phyloP scores from a whole-genome alignment of 2,888 invertebrate species.

The Stenchaetothrips biformis region DNA sequence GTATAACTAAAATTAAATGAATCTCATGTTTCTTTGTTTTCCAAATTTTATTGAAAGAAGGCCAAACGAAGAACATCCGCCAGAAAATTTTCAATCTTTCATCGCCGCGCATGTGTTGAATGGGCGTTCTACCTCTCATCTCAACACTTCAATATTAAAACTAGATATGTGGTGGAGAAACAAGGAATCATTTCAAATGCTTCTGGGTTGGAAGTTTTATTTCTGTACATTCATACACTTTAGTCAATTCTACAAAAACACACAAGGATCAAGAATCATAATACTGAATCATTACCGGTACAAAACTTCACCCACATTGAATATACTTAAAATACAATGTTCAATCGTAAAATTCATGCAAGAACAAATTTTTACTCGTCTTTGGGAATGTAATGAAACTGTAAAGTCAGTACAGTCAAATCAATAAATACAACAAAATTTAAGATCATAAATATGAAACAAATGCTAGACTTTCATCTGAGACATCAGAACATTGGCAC shows the following conservation, averaged over 20 bases:
- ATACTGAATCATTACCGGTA: constrained; percentile 16
- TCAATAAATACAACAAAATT: not conserved
- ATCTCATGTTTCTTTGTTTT: not conserved
- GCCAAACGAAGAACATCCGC: too few species aligned
- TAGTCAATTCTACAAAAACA: not conserved
- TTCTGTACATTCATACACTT: not conserved
- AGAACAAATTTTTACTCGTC: not conserved
- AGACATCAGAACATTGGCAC: not conserved
- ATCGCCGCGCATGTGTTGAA: too few species aligned
- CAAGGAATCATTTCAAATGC: too few species aligned
- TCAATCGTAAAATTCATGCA: not conserved
- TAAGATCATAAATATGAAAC: not conserved
- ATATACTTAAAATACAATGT: not conserved
- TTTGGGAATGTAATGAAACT: not conserved
- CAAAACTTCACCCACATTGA: not conserved
- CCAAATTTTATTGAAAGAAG: too few species aligned
- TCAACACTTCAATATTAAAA: too few species aligned
- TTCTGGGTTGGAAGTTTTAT: not conserved
- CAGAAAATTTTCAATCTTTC: too few species aligned
- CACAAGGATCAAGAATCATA: not conserved
- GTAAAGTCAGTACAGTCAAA: not conserved
- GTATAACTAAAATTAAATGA: not conserved
- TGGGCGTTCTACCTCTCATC: not conserved
- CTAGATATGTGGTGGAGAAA: not conserved
- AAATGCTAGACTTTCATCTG: not conserved